Evolutionary conservation across 2,888 invertebrate species (phyloP).

Genomic region (Fragum whitleyi): DNA sequence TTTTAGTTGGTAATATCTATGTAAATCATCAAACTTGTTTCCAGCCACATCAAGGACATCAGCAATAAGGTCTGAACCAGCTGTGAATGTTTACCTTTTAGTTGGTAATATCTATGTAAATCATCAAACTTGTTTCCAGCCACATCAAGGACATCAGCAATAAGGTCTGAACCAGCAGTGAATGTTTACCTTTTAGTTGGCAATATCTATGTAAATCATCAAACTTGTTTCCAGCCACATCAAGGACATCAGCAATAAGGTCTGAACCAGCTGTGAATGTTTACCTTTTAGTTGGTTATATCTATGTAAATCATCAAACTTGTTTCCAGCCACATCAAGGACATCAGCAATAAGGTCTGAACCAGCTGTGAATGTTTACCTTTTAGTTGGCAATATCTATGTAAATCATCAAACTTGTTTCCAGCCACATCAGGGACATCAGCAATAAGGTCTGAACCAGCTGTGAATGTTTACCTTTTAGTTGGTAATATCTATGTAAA

Average conservation of each 20-base stretch:
- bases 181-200: too few relatives aligned
- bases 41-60: constrained; percentile 1
- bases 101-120: constrained; percentile 38
- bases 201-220: constrained; percentile 41
- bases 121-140: constrained; percentile 17
- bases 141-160: neutral
- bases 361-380: too few relatives aligned
- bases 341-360: neutral
- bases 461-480: too few relatives aligned
- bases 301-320: constrained; percentile 29
- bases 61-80: neutral
- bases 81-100: too few relatives aligned
- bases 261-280: constrained; percentile 41
- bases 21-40: constrained; percentile 25
- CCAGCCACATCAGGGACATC: neutral
- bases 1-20: constrained; percentile 38
- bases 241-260: neutral
- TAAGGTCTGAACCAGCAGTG: constrained; percentile 34
- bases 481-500: constrained; percentile 38
- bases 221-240: constrained; percentile 10
- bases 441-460: neutral
- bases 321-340: constrained; percentile 2
- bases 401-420: constrained; percentile 25
- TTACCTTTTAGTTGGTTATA: constrained; percentile 41
- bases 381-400: constrained; percentile 39